Percentiles rank a stretch among this genome's conserved stretches.
Conservation (phyloP, 2,113 vertebrate species). For the Bos javanicus region DNA sequence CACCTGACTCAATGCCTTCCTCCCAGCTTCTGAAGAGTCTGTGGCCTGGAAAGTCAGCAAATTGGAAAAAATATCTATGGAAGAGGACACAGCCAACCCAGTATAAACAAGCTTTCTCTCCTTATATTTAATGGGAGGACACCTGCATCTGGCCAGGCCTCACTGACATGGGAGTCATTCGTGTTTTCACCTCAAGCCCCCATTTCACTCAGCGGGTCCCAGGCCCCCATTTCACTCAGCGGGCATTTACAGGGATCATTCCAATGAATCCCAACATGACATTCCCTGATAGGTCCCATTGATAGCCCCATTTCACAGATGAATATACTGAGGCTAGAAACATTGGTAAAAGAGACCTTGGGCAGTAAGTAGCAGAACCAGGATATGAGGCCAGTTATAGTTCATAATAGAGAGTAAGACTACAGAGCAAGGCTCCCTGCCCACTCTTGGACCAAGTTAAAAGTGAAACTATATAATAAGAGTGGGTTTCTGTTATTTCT, state of each 20-base stretch:
- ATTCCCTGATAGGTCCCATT: background rate
- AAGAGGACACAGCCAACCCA: background rate
- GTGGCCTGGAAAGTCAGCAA: background rate
- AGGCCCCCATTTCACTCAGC: background rate
- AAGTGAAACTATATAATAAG: background rate
- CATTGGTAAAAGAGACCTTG: background rate
- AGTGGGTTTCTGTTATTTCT: background rate
- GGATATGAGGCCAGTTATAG: background rate
- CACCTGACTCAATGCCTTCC: slow-evolving; percentile 57
- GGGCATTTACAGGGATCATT: background rate
- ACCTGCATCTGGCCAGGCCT: background rate
- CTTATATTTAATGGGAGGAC: background rate
- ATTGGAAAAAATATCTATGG: background rate
- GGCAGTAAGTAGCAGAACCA: background rate
- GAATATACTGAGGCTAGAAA: background rate
- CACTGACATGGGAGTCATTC: background rate
- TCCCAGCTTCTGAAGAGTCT: slow-evolving; percentile 6
- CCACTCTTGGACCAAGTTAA: background rate
- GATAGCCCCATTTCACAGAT: background rate
- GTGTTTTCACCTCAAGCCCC: background rate
- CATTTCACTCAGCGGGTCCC: background rate
- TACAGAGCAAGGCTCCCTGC: background rate
- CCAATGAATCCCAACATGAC: background rate
- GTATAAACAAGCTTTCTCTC: background rate
- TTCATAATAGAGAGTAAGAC: background rate